phyloP scores from a whole-genome alignment of 1,140 invertebrate species.

The Trachymyrmex cornetzi region DNA sequence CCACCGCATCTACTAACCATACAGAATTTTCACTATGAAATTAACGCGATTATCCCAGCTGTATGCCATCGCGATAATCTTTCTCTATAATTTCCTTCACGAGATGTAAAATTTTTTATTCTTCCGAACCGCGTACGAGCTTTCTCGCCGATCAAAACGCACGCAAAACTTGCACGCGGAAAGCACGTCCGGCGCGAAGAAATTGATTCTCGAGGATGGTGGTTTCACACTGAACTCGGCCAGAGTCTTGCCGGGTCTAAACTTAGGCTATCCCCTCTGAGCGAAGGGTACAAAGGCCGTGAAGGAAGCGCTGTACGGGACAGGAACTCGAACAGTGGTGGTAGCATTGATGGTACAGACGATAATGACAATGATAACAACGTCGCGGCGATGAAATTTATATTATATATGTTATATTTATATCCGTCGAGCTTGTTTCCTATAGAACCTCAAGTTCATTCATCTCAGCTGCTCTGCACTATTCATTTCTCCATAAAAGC shows the following conservation, averaged over 20 bases:
- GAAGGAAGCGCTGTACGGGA: neutral
- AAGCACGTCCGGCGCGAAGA: conserved; percentile 32
- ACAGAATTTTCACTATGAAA: conserved; percentile 93
- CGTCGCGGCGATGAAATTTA: neutral
- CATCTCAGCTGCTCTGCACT: neutral
- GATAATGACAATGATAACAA: conserved; percentile 39
- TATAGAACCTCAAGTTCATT: neutral
- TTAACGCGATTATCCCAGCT: conserved; percentile 93
- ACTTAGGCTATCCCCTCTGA: conserved; percentile 69
- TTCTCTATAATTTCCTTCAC: neutral
- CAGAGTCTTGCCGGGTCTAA: conserved; percentile 65
- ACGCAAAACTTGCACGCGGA: neutral
- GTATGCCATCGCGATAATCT: conserved; percentile 88
- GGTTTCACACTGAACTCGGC: conserved; percentile 69
- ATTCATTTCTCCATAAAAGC: neutral
- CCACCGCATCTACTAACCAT: conserved; percentile 88
- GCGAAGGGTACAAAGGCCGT: conserved; percentile 54
- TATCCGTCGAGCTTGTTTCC: conserved; percentile 34
- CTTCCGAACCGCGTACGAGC: neutral
- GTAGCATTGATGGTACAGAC: neutral
- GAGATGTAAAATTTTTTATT: neutral
- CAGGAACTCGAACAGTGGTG: neutral
- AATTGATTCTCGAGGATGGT: conserved; percentile 68
- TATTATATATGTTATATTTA: neutral
- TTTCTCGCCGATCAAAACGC: neutral